Percentiles rank a stretch among this genome's conserved stretches.
Evolutionary conservation across 2,888 invertebrate species (phyloP).

Genomic region (Synergus laeviventris): DNA sequence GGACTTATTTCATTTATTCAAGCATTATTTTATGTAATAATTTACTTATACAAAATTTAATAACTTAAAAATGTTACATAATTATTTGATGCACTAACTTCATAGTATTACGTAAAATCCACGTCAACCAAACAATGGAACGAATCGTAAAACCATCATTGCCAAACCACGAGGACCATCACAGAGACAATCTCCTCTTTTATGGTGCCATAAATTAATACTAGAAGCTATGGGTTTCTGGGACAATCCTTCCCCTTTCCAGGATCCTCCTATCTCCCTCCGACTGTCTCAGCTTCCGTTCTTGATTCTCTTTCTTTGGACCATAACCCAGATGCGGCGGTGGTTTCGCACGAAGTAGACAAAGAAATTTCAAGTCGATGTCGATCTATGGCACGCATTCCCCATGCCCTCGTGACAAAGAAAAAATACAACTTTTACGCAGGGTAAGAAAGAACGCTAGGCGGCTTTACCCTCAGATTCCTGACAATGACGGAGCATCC

Average conservation of each 20-base stretch:
- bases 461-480: conserved; percentile 9
- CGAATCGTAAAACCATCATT: conserved; percentile 68
- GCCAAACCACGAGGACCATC: conserved; percentile 63
- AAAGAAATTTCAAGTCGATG: conserved; percentile 50
- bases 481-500: conserved; percentile 36
- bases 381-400: conserved; percentile 50
- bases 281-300: conserved; percentile 36
- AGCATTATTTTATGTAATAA: too few species aligned
- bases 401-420: conserved; percentile 46
- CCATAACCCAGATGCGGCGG: conserved; percentile 45
- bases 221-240: conserved; percentile 59
- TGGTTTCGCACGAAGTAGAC: conserved; percentile 48
- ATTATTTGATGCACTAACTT: neutral
- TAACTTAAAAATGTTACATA: neutral
- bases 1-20: too few species aligned
- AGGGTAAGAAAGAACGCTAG: conserved; percentile 29
- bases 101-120: conserved; percentile 8
- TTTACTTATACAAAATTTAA: neutral
- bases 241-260: conserved; percentile 42
- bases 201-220: conserved; percentile 70
- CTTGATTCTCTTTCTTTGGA: conserved; percentile 50
- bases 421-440: conserved; percentile 43
- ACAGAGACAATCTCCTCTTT: conserved; percentile 64
- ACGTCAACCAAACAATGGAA: conserved; percentile 58
- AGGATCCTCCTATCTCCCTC: conserved; percentile 39